These are phyloP conservation scores for Melikaiella ostensackeni DNA, from an alignment of 2,888 invertebrate species.

Conservation along the genomic window DNA sequence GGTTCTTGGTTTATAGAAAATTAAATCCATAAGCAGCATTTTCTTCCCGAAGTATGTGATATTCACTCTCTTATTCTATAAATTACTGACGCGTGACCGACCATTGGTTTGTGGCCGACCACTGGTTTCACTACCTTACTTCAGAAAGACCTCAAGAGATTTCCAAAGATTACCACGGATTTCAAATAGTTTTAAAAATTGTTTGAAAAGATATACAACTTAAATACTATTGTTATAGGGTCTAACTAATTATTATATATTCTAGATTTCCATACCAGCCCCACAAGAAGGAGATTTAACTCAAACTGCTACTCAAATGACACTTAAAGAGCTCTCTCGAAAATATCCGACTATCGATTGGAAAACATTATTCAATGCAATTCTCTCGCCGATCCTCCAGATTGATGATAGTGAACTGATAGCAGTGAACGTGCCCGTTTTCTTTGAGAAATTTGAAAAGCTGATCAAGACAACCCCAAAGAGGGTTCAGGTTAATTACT, in stretches of 20 bases:
- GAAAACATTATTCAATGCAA: conserved; percentile 89
- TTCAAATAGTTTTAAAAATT: conserved; percentile 76
- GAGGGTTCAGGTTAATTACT: background rate
- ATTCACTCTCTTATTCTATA: no score
- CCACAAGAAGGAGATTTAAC: background rate
- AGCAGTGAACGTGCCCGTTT: conserved; percentile 86
- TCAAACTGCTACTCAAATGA: conserved; percentile 91
- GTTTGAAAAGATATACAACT: background rate
- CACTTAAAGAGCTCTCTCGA: conserved; percentile 85
- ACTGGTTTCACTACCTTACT: no score
- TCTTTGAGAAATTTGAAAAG: background rate
- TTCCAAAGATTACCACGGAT: background rate
- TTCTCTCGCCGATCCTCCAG: conserved; percentile 83
- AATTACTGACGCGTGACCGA: no score
- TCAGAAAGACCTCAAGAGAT: conserved; percentile 21
- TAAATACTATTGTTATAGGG: background rate
- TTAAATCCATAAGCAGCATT: no score
- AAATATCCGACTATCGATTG: conserved; percentile 89
- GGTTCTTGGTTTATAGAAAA: no score
- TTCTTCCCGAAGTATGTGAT: no score
- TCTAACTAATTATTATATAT: background rate
- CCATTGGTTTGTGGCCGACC: no score
- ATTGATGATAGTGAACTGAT: conserved; percentile 86
- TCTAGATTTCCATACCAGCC: conserved; percentile 60
- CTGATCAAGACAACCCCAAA: background rate